Conservation (phyloP, 2,797 vertebrate species). For the Apogon hyalosoma region DNA sequence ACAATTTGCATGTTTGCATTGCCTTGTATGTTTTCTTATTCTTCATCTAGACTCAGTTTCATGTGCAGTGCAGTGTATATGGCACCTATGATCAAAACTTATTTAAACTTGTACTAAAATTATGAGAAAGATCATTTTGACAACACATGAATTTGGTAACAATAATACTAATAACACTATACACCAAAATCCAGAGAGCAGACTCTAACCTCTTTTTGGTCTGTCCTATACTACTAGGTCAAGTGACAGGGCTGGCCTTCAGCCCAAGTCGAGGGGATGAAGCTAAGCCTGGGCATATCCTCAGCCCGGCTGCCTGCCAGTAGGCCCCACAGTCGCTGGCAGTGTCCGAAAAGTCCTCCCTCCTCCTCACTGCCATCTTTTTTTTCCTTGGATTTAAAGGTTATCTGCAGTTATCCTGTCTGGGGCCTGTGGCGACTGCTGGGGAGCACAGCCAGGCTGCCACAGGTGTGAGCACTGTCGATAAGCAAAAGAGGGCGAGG, state of each 20-base stretch:
- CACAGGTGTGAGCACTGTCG: constrained; percentile 77
- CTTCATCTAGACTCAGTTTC: no score
- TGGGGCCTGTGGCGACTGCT: constrained; percentile 66
- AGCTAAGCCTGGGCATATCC: constrained; percentile 69
- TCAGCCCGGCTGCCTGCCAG: constrained; percentile 64
- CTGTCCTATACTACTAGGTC: constrained; percentile 42
- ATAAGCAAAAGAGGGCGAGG: constrained; percentile 67
- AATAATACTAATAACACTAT: constrained; percentile 4
- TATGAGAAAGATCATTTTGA: no score
- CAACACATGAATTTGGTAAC: no score
- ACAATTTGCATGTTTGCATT: no score
- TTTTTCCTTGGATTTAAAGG: constrained; percentile 79
- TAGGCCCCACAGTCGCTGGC: constrained; percentile 43
- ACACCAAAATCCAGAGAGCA: constrained; percentile 29
- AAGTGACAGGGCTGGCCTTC: constrained; percentile 59
- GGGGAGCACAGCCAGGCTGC: constrained; percentile 57
- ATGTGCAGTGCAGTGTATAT: no score
- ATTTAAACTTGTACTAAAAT: no score
- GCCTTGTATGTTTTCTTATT: no score
- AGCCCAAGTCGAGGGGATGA: constrained; percentile 60
- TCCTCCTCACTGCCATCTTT: constrained; percentile 31
- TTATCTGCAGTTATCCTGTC: constrained; percentile 81
- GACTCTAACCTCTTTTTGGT: constrained; percentile 33
- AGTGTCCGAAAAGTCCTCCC: constrained; percentile 50
- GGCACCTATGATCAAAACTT: no score